phyloP scores from a whole-genome alignment of 1,140 invertebrate genomes.

The Micrasema minimum region DNA sequence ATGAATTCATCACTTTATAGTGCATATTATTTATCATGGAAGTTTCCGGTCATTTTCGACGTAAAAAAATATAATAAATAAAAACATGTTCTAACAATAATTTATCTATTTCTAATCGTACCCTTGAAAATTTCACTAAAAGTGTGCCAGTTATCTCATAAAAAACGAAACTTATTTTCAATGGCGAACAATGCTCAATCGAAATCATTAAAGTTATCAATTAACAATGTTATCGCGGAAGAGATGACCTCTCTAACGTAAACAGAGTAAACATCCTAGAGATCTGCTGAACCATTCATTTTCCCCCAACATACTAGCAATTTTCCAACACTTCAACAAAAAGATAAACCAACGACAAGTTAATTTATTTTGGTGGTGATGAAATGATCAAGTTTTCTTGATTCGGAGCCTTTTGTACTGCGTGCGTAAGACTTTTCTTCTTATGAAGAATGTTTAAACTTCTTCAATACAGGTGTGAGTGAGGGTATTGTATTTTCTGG shows the following conservation, averaged over 20 bases:
- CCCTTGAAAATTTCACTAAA: slow-evolving; percentile 4
- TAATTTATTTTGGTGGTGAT: too few species aligned
- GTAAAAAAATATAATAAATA: not conserved
- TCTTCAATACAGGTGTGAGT: not conserved
- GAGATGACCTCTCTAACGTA: slow-evolving; percentile 16
- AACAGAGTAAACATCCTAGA: slow-evolving; percentile 19
- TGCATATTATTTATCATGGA: not conserved
- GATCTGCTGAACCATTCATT: not conserved
- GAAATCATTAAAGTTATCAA: slow-evolving; percentile 10
- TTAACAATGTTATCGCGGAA: slow-evolving; percentile 10
- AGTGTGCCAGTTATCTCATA: slow-evolving; percentile 5
- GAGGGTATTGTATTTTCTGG: slow-evolving; percentile 13
- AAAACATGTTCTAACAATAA: not conserved
- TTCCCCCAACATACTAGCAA: not conserved
- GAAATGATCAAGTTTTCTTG: too few species aligned
- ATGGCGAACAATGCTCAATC: slow-evolving; percentile 3
- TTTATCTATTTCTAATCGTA: not conserved
- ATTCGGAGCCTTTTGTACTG: not conserved
- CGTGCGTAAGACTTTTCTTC: not conserved
- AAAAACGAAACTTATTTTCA: slow-evolving; percentile 3
- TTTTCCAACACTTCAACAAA: not conserved
- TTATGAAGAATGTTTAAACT: not conserved
- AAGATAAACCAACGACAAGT: not conserved
- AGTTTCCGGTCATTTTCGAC: not conserved
- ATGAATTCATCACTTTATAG: too few species aligned